These are phyloP conservation scores for Xyrauchen texanus DNA, from an alignment of 2,113 vertebrate genomes.

Conservation along the genomic window DNA sequence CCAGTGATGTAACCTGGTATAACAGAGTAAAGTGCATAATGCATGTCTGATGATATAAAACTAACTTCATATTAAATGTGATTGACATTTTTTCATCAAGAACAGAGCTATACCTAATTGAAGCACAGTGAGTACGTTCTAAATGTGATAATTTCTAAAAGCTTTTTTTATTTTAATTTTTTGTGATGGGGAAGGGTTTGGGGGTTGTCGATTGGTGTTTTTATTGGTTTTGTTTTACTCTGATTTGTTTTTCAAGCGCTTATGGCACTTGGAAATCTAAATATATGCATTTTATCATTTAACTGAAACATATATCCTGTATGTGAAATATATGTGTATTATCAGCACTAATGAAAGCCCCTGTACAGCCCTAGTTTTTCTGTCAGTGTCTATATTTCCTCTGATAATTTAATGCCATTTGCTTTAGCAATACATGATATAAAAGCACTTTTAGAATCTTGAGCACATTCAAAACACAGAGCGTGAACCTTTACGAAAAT, in stretches of 20 bases:
- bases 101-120: slow-evolving; percentile 51
- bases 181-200: background rate
- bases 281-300: slow-evolving; percentile 57
- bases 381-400: slow-evolving; percentile 49
- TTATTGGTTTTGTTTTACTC: background rate
- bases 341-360: slow-evolving; percentile 49
- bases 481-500: slow-evolving; percentile 51
- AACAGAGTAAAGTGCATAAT: slow-evolving; percentile 41
- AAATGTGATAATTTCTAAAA: slow-evolving; percentile 47
- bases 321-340: slow-evolving; percentile 49
- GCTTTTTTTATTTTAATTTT: slow-evolving; percentile 8
- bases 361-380: slow-evolving; percentile 47
- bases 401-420: slow-evolving; percentile 54
- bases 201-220: background rate
- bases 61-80: slow-evolving; percentile 51
- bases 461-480: slow-evolving; percentile 55
- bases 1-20: slow-evolving; percentile 38
- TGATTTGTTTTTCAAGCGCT: slow-evolving; percentile 11
- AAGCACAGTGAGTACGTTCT: slow-evolving; percentile 53
- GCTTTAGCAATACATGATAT: slow-evolving; percentile 61
- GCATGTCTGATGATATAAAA: slow-evolving; percentile 50
- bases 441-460: slow-evolving; percentile 60
- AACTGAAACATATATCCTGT: slow-evolving; percentile 54
- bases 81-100: slow-evolving; percentile 43
- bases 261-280: slow-evolving; percentile 49